Base-by-base conservation (phyloP, 2,888 invertebrate species). In the Perithous albicinctus region DNA sequence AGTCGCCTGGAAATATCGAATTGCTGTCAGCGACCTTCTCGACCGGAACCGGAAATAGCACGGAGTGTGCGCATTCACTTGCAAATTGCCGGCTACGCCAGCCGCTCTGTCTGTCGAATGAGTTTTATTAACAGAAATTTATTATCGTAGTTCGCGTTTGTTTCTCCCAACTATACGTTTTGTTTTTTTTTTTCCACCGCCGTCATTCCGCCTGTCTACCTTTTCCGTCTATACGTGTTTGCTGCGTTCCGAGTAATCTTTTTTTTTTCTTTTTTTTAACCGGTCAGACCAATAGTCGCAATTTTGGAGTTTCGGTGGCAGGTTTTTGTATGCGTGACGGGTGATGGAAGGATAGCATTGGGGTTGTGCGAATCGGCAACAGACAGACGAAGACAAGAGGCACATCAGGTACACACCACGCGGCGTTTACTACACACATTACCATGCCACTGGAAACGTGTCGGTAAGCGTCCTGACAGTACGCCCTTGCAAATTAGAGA, bases 61-160 rank as follows among this genome's bases (percentile, higher is more conserved):
- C 59, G 73, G 72, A 35, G 63, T 35, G 72, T 67, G 61, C 59
- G 63, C 64, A 76, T 61, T 78, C 78, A 72, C 43, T 75, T 61
- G 75, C 76, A 78, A 83, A 83, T 83, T 80, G 82, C 73, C 64
- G 67, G 48, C 66, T 38, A 51, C 46, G 35, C 32, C 38, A 38
- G 20, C 51, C 67, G 67, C 35, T 48, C 64, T 41, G 46, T 54
- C 69, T 63, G 74, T 73, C 74, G 74, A 80, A 83, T 80, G 80
- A 76, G 76, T 80, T 80, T 80, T 80, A 80, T 80, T 80, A 83
- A 83, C 83, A 80, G 59, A 80, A 77, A 80, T 83, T 83, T 73
- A 75, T 81, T 78, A 72, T 81, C 51, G 54, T 64, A 18, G 41
- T 48, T 75, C 74, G 69, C 51, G 46, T 38, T 69, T 67, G 74